phyloP scores from a whole-genome alignment of 2,797 vertebrate genomes.

The Sphaeramia orbicularis region DNA sequence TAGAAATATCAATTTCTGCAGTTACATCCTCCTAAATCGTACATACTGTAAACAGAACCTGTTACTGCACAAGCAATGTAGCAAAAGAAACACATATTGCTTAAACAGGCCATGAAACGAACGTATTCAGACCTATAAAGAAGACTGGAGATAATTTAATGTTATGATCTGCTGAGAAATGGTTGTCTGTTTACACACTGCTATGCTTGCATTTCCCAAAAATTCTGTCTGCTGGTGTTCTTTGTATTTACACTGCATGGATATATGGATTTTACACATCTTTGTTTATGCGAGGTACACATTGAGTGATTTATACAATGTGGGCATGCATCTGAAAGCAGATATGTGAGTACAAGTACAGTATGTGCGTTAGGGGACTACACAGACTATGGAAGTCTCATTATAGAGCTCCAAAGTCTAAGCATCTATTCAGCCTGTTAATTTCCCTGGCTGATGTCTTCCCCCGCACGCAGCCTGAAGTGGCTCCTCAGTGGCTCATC shows the following conservation, averaged over 20 bases:
- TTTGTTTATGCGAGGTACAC: constrained; percentile 12
- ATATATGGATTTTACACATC: constrained; percentile 17
- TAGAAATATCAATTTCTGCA: too few relatives aligned
- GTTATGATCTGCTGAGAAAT: neutral
- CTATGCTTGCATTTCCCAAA: neutral
- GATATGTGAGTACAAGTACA: constrained; percentile 46
- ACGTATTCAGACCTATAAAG: too few relatives aligned
- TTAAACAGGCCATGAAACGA: too few relatives aligned
- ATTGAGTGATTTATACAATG: constrained; percentile 37
- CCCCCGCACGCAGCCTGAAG: constrained; percentile 57
- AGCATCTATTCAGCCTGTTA: constrained; percentile 77
- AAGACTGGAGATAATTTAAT: too few relatives aligned
- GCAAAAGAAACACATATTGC: too few relatives aligned
- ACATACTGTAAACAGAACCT: too few relatives aligned
- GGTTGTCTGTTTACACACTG: neutral
- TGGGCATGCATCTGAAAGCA: constrained; percentile 43
- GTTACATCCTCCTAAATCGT: too few relatives aligned
- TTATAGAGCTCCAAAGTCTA: constrained; percentile 69
- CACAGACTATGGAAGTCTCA: constrained; percentile 63
- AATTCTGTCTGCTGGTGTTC: neutral
- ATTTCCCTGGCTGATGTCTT: constrained; percentile 79
- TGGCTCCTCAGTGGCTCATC: constrained; percentile 70
- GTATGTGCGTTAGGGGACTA: constrained; percentile 30
- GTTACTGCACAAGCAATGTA: too few relatives aligned
- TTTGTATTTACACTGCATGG: neutral